Conservation (phyloP, 2,797 vertebrate genomes). For the Lophotriccus pileatus region DNA sequence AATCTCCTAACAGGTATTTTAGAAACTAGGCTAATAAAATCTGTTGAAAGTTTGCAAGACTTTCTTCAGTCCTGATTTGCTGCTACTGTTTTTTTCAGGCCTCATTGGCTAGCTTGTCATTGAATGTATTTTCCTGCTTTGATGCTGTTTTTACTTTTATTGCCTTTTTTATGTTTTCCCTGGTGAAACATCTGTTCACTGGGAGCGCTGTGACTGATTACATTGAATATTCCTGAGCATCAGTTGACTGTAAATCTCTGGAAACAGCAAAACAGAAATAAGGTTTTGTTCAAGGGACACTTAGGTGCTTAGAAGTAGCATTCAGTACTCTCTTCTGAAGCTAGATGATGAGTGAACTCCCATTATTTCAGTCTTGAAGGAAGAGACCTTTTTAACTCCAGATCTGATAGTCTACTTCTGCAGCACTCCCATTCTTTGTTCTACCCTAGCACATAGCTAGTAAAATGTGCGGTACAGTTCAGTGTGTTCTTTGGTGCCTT, state of each 20-base stretch:
- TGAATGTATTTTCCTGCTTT: not conserved
- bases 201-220: not conserved
- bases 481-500: not conserved
- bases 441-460: not conserved
- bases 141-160: not conserved
- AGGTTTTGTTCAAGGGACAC: not conserved
- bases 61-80: not conserved
- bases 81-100: not conserved
- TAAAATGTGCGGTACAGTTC: not conserved
- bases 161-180: not conserved
- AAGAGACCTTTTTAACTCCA: not conserved
- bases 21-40: not conserved
- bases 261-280: not conserved
- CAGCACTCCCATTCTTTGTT: not conserved
- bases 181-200: not conserved
- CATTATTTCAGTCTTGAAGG: not conserved
- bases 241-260: not conserved
- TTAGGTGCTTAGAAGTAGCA: not conserved
- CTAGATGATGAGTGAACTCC: not conserved
- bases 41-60: not conserved
- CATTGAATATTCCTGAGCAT: not conserved
- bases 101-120: not conserved
- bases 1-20: not conserved
- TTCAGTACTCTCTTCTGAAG: not conserved
- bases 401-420: not conserved